A percentile compares a stretch with the other conserved stretches of the same genome.
These are phyloP conservation scores for Tanypteryx hageni DNA, from an alignment of 2,888 invertebrate genomes.

Conservation along the genomic window DNA sequence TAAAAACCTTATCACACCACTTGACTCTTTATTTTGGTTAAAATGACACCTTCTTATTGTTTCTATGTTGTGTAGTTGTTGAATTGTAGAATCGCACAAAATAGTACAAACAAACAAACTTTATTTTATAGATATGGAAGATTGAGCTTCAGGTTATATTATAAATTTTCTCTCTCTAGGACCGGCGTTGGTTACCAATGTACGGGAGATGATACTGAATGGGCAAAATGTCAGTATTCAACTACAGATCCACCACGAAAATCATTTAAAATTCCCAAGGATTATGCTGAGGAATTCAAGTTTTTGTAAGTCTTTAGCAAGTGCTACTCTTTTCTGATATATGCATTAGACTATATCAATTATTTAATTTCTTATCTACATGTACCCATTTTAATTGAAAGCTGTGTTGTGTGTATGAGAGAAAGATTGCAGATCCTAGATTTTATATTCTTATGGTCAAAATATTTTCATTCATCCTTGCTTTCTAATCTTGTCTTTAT, in stretches of 20 bases:
- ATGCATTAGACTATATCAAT: slow-evolving; percentile 38
- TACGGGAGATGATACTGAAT: slow-evolving; percentile 88
- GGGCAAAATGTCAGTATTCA: slow-evolving; percentile 90
- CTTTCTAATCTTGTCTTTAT: background rate
- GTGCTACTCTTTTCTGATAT: background rate
- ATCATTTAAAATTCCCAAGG: slow-evolving; percentile 83
- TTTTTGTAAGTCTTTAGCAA: slow-evolving; percentile 76
- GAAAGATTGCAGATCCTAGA: background rate
- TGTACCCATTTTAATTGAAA: background rate
- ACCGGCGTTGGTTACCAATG: slow-evolving; percentile 89
- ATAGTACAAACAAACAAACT: no score
- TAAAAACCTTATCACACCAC: no score
- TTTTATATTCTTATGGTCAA: background rate
- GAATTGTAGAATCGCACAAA: no score
- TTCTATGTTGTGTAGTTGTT: no score
- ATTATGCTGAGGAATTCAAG: slow-evolving; percentile 77
- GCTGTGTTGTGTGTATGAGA: background rate
- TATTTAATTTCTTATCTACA: background rate
- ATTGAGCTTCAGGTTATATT: slow-evolving; percentile 65
- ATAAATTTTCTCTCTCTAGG: slow-evolving; percentile 74
- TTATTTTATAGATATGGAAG: no score
- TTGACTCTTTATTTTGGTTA: no score
- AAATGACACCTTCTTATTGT: no score
- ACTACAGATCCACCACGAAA: slow-evolving; percentile 85
- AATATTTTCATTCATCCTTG: background rate